These are phyloP conservation scores for Tachycineta bicolor DNA, from an alignment of 2,113 vertebrate genomes.

Conservation along the genomic window DNA sequence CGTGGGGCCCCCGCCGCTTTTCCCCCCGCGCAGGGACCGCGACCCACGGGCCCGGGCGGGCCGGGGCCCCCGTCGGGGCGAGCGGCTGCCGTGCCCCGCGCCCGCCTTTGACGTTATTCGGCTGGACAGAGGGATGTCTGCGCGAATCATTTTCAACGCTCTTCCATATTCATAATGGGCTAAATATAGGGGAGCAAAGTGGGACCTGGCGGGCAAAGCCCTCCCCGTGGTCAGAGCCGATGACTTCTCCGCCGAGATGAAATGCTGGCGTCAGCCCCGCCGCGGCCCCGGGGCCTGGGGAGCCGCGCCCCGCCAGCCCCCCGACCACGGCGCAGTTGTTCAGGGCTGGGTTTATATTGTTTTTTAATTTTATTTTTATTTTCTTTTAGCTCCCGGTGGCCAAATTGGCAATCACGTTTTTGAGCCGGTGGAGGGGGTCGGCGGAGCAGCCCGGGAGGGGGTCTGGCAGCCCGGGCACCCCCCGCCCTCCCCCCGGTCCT, in stretches of 20 bases:
- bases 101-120: constrained; percentile 86
- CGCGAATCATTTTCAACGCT: constrained; percentile 86
- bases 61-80: constrained; percentile 62
- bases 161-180: constrained; percentile 88
- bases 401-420: constrained; percentile 8
- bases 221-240: constrained; percentile 79
- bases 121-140: constrained; percentile 85
- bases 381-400: constrained; percentile 2
- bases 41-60: neutral
- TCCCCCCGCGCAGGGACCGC: neutral
- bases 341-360: neutral
- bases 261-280: constrained; percentile 79
- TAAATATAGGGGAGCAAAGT: constrained; percentile 82
- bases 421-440: neutral
- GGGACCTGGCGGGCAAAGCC: constrained; percentile 73
- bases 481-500: neutral
- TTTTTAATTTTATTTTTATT: neutral
- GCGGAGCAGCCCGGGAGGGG: neutral
- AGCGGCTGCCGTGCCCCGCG: constrained; percentile 64
- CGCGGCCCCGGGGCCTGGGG: constrained; percentile 62
- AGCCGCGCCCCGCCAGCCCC: constrained; percentile 54
- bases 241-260: constrained; percentile 83
- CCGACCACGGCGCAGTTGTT: constrained; percentile 9
- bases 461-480: neutral
- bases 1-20: too few relatives aligned